These are phyloP conservation scores for Cynaeus angustus DNA, from an alignment of 2,888 invertebrate species.

Conservation along the genomic window DNA sequence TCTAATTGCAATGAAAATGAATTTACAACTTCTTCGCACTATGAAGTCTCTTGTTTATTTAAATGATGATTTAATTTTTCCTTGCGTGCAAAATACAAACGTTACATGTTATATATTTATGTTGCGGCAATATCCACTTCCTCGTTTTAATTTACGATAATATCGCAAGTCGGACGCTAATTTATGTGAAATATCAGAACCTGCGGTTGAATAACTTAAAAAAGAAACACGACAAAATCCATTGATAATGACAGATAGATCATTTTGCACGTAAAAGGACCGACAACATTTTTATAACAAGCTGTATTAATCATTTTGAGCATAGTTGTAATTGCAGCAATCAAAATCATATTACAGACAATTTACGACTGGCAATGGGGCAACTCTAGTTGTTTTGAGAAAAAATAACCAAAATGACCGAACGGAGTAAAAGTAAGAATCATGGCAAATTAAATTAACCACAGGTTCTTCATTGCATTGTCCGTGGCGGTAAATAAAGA, in stretches of 20 bases:
- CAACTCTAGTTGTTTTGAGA: not conserved
- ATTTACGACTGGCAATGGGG: conserved; percentile 24
- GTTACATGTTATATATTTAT: conserved; percentile 20
- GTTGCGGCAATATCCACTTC: conserved; percentile 36
- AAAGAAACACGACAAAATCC: conserved; percentile 1
- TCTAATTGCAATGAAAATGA: conserved; percentile 47
- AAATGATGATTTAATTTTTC: conserved; percentile 54
- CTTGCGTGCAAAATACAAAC: conserved; percentile 40
- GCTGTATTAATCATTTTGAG: conserved; percentile 27
- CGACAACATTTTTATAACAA: conserved; percentile 5
- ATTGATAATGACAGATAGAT: not conserved
- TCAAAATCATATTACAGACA: conserved; percentile 34
- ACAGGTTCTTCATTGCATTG: conserved; percentile 19
- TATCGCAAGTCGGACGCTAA: conserved; percentile 11
- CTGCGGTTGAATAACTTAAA: conserved; percentile 4
- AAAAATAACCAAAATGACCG: conserved; percentile 4
- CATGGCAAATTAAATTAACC: conserved; percentile 20
- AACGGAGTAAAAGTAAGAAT: conserved; percentile 14
- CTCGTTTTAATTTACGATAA: conserved; percentile 39
- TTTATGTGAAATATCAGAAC: conserved; percentile 34
- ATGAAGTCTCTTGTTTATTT: conserved; percentile 56
- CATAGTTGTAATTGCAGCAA: conserved; percentile 26
- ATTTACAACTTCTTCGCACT: conserved; percentile 55
- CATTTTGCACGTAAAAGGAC: conserved; percentile 13
- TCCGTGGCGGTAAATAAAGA: too few relatives aligned